Evolutionary conservation across 37 sponge, comb jelly and placozoan species (phyloP), one percentile per base, ranked within the genome.

Genomic region (Diacarnus erythraeanus): DNA sequence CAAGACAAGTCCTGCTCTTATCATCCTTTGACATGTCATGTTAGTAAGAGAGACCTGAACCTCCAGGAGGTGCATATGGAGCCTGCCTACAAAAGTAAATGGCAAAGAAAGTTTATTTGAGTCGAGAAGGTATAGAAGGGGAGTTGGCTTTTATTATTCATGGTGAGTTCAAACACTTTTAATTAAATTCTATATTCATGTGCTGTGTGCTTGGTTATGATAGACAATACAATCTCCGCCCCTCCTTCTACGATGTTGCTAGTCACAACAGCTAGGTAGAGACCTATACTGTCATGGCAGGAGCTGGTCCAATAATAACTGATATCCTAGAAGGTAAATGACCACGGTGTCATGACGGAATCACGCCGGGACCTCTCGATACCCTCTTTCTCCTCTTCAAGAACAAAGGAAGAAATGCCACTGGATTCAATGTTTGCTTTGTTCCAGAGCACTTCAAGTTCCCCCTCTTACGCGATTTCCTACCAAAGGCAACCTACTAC

Each of bases 341-440:
- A 12, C 51, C 12, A 47, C 6, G 51, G 6, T 47, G 51, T 12
- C 51, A 47, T 6, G 51, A 47, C 12, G 51, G 51, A 47, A 15
- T 12, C 51, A 6, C 12, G 51, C 51, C 12, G 51, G 51, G 12
- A 15, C 51, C 51, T 12, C 6, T 47, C 12, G 51, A 47, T 12
- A 47, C 12, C 12, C 51, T 47, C 51, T 47, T 47, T 47, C 51
- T 47, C 51, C 51, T 47, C 12, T 47, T 15, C 51, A 47, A 47
- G 51, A 83, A 79, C 80, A 59, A 79, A 51, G 88, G 91, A 39
- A 72, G 76, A 18, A 69, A 74, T 29, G 29, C 63, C 17, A 44
- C 47, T 26, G 78, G 69, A 23, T 26, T 71, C 40, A 77, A 82
- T 71, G 77, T 69, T n/a, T 88, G 88, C 66, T 82, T 69, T 31